Evolutionary conservation across 2,113 vertebrate genomes (phyloP).

Genomic region (Orcinus orca): DNA sequence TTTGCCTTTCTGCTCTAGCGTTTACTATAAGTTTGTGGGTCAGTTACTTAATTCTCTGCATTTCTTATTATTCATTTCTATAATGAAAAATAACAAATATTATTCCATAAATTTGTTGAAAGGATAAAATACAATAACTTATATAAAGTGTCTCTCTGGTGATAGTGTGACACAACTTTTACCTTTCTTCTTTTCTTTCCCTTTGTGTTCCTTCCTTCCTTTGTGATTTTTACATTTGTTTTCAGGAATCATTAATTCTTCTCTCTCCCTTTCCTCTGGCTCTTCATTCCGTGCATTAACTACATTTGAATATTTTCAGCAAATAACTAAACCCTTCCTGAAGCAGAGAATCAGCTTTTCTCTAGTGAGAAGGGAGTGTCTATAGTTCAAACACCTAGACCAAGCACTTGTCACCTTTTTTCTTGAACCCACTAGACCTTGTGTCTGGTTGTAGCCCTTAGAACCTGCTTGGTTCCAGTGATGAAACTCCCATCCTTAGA

Average conservation of each 20-base stretch:
- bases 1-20: neutral
- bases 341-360: neutral
- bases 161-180: neutral
- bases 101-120: neutral
- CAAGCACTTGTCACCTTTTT: neutral
- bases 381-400: neutral
- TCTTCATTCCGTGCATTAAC: neutral
- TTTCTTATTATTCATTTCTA: neutral
- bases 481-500: neutral
- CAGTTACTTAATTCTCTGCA: neutral
- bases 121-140: neutral
- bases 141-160: neutral
- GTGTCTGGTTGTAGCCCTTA: neutral
- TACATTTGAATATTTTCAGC: neutral
- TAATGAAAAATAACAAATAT: neutral
- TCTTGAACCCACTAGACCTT: neutral
- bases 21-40: neutral
- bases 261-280: neutral
- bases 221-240: neutral
- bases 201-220: neutral
- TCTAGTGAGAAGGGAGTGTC: neutral
- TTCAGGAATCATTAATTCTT: neutral
- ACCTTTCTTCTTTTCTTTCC: fast-evolving
- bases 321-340: neutral
- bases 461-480: neutral